phyloP scores from a whole-genome alignment of 2,797 vertebrate genomes.

The Helostoma temminkii region DNA sequence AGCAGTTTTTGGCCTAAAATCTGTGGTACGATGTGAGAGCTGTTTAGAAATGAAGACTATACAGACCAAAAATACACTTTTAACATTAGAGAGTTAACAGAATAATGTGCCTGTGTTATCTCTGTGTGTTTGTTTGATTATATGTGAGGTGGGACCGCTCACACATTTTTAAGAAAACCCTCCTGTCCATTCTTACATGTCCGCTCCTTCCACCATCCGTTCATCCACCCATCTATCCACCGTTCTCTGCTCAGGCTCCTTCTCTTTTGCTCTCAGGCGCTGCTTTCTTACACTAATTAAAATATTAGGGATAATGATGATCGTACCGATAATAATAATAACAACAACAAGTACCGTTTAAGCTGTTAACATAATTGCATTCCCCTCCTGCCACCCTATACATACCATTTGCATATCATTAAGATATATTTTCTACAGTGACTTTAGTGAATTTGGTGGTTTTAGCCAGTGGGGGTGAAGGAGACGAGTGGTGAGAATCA shows the following conservation, averaged over 20 bases:
- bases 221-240: slow-evolving; percentile 33
- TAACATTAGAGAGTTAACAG: not conserved
- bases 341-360: slow-evolving; percentile 84
- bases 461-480: slow-evolving; percentile 56
- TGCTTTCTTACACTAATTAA: slow-evolving; percentile 80
- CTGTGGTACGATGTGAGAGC: not conserved
- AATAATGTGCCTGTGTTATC: slow-evolving; percentile 19
- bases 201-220: slow-evolving; percentile 35
- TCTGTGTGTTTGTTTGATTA: slow-evolving; percentile 24
- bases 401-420: slow-evolving; percentile 85
- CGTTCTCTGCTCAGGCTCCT: slow-evolving; percentile 55
- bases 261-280: slow-evolving; percentile 67
- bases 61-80: slow-evolving; percentile 1
- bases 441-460: slow-evolving; percentile 64
- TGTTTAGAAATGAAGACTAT: slow-evolving; percentile 22
- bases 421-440: slow-evolving; percentile 64
- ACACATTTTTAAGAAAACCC: slow-evolving; percentile 32
- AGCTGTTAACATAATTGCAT: slow-evolving; percentile 86
- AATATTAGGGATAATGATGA: slow-evolving; percentile 83
- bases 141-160: not conserved
- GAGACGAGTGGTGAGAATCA: slow-evolving; percentile 39
- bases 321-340: slow-evolving; percentile 76
- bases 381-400: slow-evolving; percentile 77
- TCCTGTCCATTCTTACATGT: slow-evolving; percentile 34
- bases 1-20: not conserved